Evolutionary conservation across 2,797 vertebrate species (phyloP).

Genomic region (Sternarchorhynchus goeldii): DNA sequence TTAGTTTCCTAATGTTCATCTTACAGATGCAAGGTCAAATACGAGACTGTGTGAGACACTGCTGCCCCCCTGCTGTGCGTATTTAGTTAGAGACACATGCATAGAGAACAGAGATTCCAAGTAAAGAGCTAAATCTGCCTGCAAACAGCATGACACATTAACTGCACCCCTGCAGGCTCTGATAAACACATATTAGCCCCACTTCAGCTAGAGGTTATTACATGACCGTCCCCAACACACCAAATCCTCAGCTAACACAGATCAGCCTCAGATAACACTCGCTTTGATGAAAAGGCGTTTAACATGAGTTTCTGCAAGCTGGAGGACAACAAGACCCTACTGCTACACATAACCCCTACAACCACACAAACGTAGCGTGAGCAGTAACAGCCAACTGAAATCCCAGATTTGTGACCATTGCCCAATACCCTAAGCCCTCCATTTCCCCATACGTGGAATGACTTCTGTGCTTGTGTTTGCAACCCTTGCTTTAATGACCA

Average conservation of each 20-base stretch:
- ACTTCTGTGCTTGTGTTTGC: slow-evolving; percentile 18
- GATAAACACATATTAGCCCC: slow-evolving; percentile 39
- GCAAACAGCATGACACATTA: slow-evolving; percentile 38
- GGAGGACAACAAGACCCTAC: neutral
- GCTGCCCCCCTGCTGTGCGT: slow-evolving; percentile 67
- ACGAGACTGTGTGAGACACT: slow-evolving; percentile 56
- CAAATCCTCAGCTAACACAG: slow-evolving; percentile 36
- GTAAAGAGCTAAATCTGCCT: slow-evolving; percentile 58
- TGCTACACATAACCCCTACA: slow-evolving; percentile 36
- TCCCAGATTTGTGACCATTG: neutral
- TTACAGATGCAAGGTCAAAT: slow-evolving; percentile 41
- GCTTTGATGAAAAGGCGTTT: slow-evolving; percentile 24
- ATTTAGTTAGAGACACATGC: slow-evolving; percentile 77
- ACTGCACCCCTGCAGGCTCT: slow-evolving; percentile 37
- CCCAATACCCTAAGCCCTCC: neutral
- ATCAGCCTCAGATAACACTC: slow-evolving; percentile 19
- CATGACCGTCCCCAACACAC: slow-evolving; percentile 1
- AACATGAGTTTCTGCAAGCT: neutral
- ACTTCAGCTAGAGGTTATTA: slow-evolving; percentile 38
- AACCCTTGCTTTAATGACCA: slow-evolving; percentile 34
- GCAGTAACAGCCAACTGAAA: slow-evolving; percentile 18
- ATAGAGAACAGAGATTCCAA: slow-evolving; percentile 69
- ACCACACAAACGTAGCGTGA: slow-evolving; percentile 3
- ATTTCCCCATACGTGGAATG: slow-evolving; percentile 6
- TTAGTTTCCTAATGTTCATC: slow-evolving; percentile 37